phyloP scores from a whole-genome alignment of 2,888 invertebrate genomes.

The Pheosia tremula region DNA sequence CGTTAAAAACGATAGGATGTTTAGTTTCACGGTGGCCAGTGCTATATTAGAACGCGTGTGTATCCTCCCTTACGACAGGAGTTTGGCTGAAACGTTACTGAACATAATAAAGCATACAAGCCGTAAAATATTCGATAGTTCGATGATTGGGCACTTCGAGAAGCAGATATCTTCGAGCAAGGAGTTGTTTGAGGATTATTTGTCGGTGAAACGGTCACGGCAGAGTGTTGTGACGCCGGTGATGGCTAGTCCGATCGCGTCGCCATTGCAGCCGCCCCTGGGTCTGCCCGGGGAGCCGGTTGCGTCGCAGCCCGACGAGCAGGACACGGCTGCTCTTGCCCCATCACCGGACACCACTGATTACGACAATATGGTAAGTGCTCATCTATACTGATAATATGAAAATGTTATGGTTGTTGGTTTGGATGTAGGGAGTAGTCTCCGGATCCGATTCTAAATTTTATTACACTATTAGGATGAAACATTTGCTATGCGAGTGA shows the following conservation, averaged over 20 bases:
- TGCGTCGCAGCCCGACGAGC: slow-evolving; percentile 4
- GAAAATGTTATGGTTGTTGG: neutral
- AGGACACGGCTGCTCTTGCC: slow-evolving; percentile 17
- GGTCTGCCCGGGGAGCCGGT: neutral
- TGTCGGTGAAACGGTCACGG: slow-evolving; percentile 24
- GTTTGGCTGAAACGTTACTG: slow-evolving; percentile 50
- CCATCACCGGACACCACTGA: slow-evolving; percentile 68
- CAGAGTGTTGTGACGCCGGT: slow-evolving; percentile 9
- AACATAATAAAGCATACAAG: slow-evolving; percentile 57
- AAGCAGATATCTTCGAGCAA: slow-evolving; percentile 39
- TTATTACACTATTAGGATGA: too few relatives aligned
- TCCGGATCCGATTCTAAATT: too few relatives aligned
- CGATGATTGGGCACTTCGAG: slow-evolving; percentile 55
- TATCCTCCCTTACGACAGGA: slow-evolving; percentile 60
- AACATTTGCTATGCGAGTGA: too few relatives aligned
- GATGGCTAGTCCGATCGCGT: neutral
- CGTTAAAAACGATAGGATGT: slow-evolving; percentile 39
- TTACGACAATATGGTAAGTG: slow-evolving; percentile 61
- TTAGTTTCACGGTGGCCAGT: slow-evolving; percentile 47
- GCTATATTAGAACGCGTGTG: slow-evolving; percentile 65
- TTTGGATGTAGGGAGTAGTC: too few relatives aligned
- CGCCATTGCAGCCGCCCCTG: neutral
- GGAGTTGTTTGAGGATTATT: slow-evolving; percentile 42
- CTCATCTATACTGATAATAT: neutral
- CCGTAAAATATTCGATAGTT: slow-evolving; percentile 46